Conservation (phyloP, 2,113 vertebrate species). For the Petrocephalus microphthalmus region DNA sequence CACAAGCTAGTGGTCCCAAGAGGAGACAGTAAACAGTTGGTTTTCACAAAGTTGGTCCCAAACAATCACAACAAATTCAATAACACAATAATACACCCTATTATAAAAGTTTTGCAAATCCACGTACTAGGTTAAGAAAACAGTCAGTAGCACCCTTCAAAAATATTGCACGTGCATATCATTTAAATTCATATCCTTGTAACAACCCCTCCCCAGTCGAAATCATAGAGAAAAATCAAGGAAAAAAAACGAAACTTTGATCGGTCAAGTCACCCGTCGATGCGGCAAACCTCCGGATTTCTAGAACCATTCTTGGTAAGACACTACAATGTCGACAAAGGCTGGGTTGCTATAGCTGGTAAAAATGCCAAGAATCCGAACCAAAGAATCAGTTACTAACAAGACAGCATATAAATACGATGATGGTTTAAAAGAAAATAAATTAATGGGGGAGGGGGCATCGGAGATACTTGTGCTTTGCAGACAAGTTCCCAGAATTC, state of each 20-base stretch:
- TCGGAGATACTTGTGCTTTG: background rate
- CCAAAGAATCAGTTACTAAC: background rate
- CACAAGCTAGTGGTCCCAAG: constrained; percentile 9
- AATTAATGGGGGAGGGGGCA: background rate
- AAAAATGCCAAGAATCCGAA: background rate
- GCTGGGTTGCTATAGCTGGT: background rate
- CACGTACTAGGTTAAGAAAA: constrained; percentile 22
- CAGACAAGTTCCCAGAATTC: constrained; percentile 58
- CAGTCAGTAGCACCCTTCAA: constrained; percentile 73
- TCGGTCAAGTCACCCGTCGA: background rate
- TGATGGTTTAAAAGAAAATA: background rate
- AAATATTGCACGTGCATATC: constrained; percentile 77
- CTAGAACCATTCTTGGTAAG: background rate
- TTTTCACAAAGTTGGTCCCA: constrained; percentile 24
- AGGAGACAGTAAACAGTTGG: constrained; percentile 16
- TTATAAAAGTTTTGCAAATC: constrained; percentile 20
- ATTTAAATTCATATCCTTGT: constrained; percentile 19
- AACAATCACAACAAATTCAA: constrained; percentile 19
- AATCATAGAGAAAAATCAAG: background rate
- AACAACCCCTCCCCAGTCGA: constrained; percentile 5
- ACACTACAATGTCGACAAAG: background rate
- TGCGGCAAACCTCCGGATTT: background rate
- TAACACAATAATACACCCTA: constrained; percentile 22
- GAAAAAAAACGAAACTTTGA: background rate
- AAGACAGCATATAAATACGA: background rate